Base-by-base conservation (phyloP, 2,113 vertebrate genomes). In the Castor canadensis region DNA sequence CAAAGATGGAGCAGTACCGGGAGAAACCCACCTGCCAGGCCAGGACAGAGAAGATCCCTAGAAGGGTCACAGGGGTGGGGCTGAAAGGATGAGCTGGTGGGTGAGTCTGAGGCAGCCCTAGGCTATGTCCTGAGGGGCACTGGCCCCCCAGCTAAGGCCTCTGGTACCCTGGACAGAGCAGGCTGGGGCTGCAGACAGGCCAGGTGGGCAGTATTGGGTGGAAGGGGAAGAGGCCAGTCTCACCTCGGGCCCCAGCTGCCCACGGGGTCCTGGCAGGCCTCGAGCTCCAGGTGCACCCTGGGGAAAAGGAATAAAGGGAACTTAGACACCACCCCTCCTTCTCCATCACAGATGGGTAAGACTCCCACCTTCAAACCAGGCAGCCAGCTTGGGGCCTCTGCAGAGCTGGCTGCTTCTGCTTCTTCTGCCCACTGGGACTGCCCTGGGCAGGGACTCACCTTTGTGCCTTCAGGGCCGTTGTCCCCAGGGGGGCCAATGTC, bases 401-500 rank as follows among this genome's bases (percentile, higher is more conserved):
- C 1, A 35, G 8, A 47, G 40, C 19, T 22, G 40, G 9, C 52
- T 15, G 52, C 69, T 35, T 83, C 64, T 12, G 22, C 26, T 30
- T 62, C 71, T 88, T n/a, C 38, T 10, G 47, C 43, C 38, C 38
- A 1, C 19, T 7, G 66, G 73, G 64, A 47, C 56, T 56, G 16
- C 38, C 56, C 20, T 9, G 87, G 81, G 52, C 45, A 12, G 49
- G 72, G 67, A 86, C 99, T 99, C 97, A 99, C 99, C 99, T 99
- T 99, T 97, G 97, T 97, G 87, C 99, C 99, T 98, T 99, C 99
- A 22, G 99, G 99, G 93, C 99, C 99, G 0, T 99, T 99, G 93
- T 99, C 98, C 98, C 99, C 99, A 8, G 99, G 99, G 81, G 99
- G 99, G 93, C 99, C 99, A 95, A 99, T 99, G 98, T 99, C 99